Conservation (phyloP, 2,888 invertebrate genomes). For the Pseudanteris insignis region DNA sequence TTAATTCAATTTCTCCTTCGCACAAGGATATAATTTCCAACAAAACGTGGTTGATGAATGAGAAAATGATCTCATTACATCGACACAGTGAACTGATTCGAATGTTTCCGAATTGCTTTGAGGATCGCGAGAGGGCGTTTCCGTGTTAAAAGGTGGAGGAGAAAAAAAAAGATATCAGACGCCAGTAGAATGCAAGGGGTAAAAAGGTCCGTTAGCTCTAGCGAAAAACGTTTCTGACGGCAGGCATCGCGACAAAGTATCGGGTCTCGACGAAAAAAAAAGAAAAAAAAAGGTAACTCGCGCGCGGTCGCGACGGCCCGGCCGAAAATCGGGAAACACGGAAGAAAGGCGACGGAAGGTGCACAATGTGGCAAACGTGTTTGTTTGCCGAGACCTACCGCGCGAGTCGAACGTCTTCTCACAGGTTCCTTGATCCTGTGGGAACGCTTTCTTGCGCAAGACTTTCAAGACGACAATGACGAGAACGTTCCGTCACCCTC, state of each 20-base stretch:
- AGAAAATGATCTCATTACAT: background rate
- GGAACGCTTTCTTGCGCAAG: slow-evolving; percentile 53
- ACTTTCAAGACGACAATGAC: slow-evolving; percentile 44
- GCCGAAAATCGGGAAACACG: slow-evolving; percentile 25
- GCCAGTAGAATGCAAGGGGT: too few species aligned
- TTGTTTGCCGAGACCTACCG: slow-evolving; percentile 26
- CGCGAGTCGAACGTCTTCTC: slow-evolving; percentile 34
- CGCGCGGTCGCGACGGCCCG: slow-evolving; percentile 6
- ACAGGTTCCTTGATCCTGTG: slow-evolving; percentile 52
- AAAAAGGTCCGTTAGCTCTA: too few species aligned
- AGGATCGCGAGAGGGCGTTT: too few species aligned
- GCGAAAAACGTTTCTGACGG: too few species aligned
- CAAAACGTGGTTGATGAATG: background rate
- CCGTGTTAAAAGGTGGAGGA: background rate
- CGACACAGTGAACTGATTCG: too few species aligned
- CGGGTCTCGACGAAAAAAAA: slow-evolving; percentile 10
- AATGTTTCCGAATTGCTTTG: too few species aligned
- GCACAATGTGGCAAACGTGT: slow-evolving; percentile 17
- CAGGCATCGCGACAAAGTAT: slow-evolving; percentile 12
- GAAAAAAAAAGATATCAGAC: background rate
- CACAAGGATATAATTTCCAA: background rate
- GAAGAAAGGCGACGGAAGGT: slow-evolving; percentile 23
- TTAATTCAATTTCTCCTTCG: too few species aligned
- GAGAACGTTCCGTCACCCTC: slow-evolving; percentile 29
- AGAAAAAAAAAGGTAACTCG: slow-evolving; percentile 14